A percentile compares a stretch with the other conserved stretches of the same genome.
Evolutionary conservation across 2,888 invertebrate genomes (phyloP).

Genomic region (Torymus auratus): DNA sequence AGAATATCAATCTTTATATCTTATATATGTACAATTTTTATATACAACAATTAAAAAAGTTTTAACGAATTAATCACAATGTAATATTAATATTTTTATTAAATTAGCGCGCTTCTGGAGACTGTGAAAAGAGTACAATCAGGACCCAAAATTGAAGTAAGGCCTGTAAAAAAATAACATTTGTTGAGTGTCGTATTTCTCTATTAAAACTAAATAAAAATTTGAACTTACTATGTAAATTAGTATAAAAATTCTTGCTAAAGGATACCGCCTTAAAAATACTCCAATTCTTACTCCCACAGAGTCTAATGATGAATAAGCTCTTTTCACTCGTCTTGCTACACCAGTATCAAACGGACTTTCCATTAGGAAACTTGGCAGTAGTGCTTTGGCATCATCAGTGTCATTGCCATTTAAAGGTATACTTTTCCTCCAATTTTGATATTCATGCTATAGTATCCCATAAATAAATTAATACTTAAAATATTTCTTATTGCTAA

Average conservation of each 20-base stretch:
- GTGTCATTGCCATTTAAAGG: slow-evolving; percentile 81
- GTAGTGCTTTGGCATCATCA: slow-evolving; percentile 83
- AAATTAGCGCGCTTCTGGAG: slow-evolving; percentile 72
- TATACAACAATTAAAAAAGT: slow-evolving; percentile 15
- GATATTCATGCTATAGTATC: slow-evolving; percentile 80
- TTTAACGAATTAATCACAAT: not conserved
- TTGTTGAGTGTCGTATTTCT: slow-evolving; percentile 13
- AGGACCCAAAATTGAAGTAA: slow-evolving; percentile 75
- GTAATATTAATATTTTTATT: not conserved
- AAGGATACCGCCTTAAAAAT: slow-evolving; percentile 88
- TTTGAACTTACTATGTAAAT: slow-evolving; percentile 85
- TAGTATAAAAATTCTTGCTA: slow-evolving; percentile 89
- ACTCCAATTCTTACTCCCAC: slow-evolving; percentile 88
- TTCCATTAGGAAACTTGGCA: slow-evolving; percentile 85
- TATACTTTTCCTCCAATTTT: slow-evolving; percentile 79
- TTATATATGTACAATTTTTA: slow-evolving; percentile 33
- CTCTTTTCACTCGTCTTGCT: slow-evolving; percentile 86
- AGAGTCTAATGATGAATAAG: slow-evolving; percentile 86
- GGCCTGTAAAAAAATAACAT: slow-evolving; percentile 64
- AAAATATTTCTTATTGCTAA: too few relatives aligned
- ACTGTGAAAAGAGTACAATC: slow-evolving; percentile 72
- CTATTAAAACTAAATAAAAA: slow-evolving; percentile 20
- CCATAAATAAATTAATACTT: too few relatives aligned
- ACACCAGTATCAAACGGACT: slow-evolving; percentile 87
- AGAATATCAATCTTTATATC: not conserved